Base-by-base conservation (phyloP, 2,888 invertebrate genomes). In the Drosophila rellima region DNA sequence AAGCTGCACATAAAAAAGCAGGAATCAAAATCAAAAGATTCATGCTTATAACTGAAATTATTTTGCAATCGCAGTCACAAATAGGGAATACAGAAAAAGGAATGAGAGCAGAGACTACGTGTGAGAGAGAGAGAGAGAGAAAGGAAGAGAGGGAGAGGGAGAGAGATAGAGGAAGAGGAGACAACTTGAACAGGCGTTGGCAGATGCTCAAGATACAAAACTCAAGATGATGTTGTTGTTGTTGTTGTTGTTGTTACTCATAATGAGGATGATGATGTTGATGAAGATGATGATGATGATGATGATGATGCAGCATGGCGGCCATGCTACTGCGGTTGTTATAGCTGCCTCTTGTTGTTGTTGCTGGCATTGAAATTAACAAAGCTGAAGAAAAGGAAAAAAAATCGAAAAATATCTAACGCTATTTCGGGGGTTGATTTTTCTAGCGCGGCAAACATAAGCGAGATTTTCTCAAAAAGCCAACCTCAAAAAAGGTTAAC, bases 391-490 rank as follows among this genome's bases (percentile, higher is more conserved):
- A 33, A 13, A 15, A 44, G 26, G 26, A 17, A 8, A 56, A 37
- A 11, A 45, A 45, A 15, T 15, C 81, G 87, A 84, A 82, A 75
- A 82, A 78, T 79, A 80, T 80, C 82, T 85, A 83, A 80, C 71
- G 86, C 67, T 78, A 68, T 87, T 67, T 65, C 72, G 62, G 75
- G 88, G 83, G 83, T 83, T 78, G 82, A 70, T 87, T 87, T 85
- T 73, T 60, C 64, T 52, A 52, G 33, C 71, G 48, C 51, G 37
- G 47, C 60, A 51, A 55, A 64, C 55, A 55, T 50, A 35, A 54
- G 56, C 37, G 35, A 66, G 31, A 57, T 51, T 66, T 67, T 55
- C 67, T 55, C 44, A 40, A 62, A 47, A 63, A 55, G 59, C 69
- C 72, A 60, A 64, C 37, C 65, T 63, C 55, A 57, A 66, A 62